phyloP scores from a whole-genome alignment of 2,113 vertebrate species.

The Zootoca vivipara region DNA sequence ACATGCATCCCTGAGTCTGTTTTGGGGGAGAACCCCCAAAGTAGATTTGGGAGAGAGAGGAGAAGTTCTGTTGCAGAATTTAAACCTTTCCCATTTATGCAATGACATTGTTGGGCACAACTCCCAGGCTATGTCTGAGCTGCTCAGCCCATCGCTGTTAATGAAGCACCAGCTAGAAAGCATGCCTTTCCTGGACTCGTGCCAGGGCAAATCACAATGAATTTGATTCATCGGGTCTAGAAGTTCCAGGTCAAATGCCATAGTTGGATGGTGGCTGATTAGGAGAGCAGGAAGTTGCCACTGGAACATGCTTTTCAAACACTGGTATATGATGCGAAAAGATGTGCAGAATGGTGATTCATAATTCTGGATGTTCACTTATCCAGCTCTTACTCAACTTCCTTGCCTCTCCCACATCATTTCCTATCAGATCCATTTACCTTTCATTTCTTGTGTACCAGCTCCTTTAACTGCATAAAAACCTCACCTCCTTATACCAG shows the following conservation, averaged over 20 bases:
- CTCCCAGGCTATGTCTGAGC: too few species aligned
- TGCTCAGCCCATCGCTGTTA: background rate
- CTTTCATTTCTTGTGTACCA: background rate
- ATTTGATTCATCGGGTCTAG: background rate
- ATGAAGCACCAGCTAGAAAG: background rate
- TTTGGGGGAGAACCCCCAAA: too few species aligned
- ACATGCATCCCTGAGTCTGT: too few species aligned
- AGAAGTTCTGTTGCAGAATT: too few species aligned
- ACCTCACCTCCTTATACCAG: background rate
- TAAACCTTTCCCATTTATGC: too few species aligned
- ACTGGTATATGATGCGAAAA: background rate
- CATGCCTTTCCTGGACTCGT: background rate
- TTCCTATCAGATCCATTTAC: background rate
- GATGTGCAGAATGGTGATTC: background rate
- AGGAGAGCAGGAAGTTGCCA: background rate
- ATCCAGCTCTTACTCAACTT: background rate
- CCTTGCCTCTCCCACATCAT: background rate
- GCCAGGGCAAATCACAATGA: background rate
- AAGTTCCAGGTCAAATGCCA: background rate
- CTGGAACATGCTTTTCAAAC: background rate
- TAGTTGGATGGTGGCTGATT: too few species aligned
- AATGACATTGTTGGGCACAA: too few species aligned
- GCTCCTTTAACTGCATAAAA: background rate
- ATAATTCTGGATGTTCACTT: background rate
- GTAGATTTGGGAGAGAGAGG: too few species aligned